Evolutionary conservation across 2,888 invertebrate genomes (phyloP).

Genomic region (Taphrorychus bicolor): DNA sequence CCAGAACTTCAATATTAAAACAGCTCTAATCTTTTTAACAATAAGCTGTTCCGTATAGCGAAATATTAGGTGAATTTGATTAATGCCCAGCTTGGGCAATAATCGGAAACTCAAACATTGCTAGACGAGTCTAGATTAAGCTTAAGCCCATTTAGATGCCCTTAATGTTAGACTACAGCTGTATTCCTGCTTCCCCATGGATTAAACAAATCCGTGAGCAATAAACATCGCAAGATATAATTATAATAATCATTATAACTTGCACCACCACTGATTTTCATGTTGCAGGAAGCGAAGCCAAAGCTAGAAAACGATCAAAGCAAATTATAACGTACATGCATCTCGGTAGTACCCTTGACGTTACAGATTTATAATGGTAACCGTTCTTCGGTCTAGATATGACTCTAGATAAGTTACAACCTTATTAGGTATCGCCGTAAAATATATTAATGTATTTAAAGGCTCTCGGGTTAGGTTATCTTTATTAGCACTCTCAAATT

Average conservation of each 20-base stretch:
- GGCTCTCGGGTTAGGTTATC: not conserved
- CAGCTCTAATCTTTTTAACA: too few species aligned
- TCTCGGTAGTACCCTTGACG: not conserved
- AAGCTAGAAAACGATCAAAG: constrained; percentile 1
- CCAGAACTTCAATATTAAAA: not conserved
- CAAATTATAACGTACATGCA: constrained; percentile 1
- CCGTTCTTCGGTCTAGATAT: not conserved
- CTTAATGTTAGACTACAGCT: too few species aligned
- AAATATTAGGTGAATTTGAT: too few species aligned
- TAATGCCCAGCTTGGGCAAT: not conserved
- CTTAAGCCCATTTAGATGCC: too few species aligned
- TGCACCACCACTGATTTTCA: not conserved
- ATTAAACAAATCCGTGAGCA: too few species aligned
- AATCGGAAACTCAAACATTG: not conserved
- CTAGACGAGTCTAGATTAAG: too few species aligned
- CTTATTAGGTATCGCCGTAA: not conserved
- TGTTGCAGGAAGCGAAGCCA: not conserved
- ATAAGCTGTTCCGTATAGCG: too few species aligned
- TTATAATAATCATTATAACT: too few species aligned
- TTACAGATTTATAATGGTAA: not conserved
- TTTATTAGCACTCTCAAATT: not conserved
- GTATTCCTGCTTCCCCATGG: too few species aligned
- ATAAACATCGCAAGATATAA: too few species aligned
- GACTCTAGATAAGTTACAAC: not conserved
- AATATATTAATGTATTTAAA: not conserved